A percentile compares a stretch with the other conserved stretches of the same genome.
phyloP scores from a whole-genome alignment of 2,113 vertebrate genomes.

The Gambusia holbrooki region DNA sequence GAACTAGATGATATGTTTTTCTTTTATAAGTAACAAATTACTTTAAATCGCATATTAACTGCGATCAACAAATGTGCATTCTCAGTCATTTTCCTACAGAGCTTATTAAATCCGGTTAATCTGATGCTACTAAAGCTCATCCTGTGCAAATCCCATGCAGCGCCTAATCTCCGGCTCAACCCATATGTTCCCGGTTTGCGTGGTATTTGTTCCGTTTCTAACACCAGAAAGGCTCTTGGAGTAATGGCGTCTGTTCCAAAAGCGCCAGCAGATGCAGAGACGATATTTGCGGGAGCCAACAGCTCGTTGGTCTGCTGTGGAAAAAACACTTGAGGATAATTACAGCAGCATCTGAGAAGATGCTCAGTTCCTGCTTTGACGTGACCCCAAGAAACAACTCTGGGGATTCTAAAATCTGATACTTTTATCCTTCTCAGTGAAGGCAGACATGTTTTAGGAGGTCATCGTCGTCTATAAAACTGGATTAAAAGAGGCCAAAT shows the following conservation, averaged over 20 bases:
- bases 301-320: conserved; percentile 32
- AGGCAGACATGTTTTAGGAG: no score
- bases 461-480: no score
- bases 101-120: conserved; percentile 56
- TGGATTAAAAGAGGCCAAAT: no score
- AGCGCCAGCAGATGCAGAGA: conserved; percentile 40
- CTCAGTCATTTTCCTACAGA: conserved; percentile 20
- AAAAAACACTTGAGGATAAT: conserved; percentile 52
- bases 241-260: conserved; percentile 31
- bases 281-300: conserved; percentile 30
- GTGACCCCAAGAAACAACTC: conserved; percentile 28
- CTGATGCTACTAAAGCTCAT: conserved; percentile 53
- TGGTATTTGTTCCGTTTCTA: conserved; percentile 22
- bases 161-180: conserved; percentile 51
- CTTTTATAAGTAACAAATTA: background rate
- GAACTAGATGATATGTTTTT: background rate
- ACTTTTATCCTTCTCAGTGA: no score
- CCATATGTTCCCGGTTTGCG: conserved; percentile 41
- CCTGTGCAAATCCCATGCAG: conserved; percentile 54
- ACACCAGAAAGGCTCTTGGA: conserved; percentile 16
- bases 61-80: background rate
- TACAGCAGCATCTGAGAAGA: conserved; percentile 57
- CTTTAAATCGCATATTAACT: background rate
- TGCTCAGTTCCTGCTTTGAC: conserved; percentile 32
- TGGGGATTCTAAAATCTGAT: background rate